Evolutionary conservation across 2,888 invertebrate species (phyloP), one percentile per base, ranked within the genome.

Genomic region (Cryptosula pallasiana): DNA sequence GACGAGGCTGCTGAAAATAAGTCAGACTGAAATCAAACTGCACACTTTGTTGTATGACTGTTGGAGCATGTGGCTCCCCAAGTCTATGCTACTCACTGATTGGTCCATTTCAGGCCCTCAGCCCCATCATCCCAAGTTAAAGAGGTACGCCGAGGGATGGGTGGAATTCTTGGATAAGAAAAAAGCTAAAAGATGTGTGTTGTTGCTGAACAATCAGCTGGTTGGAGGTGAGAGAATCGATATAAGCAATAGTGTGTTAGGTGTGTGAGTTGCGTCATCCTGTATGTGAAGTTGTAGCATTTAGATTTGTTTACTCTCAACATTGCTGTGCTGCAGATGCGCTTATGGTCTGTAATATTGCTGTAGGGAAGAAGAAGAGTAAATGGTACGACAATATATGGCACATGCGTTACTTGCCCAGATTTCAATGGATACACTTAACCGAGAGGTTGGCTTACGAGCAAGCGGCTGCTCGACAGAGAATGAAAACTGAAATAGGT

Each of bases 351-450:
- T 45, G 45, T 45, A 20, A 5, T 20, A 45, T 45, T 45, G 45
- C 45, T 45, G 20, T 45, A 2, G 90, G 91, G 0, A 90, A 92
- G 75, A 93, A 93, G 80, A 91, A 90, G 77, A 93, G 93, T 25
- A 90, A 91, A 78, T 94, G 94, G 82, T 94, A 90, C 82, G 96
- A 95, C 78, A 89, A 90, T 83, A 88, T 95, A 55, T 99, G 99
- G 99, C 95, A 92, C 81, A 91, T 98, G 76, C 98, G 97, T 84
- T 99, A 97, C 84, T 88, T 98, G 76, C 91, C 93, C 1, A 89
- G 92, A 76, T 98, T 98, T 82, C 96, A 96, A 86, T 99, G 98
- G 98, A 88, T 91, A 35, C 96, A 99, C 85, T 87, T 99, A 57
- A 93, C 92, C 82, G 98, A 98, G 86, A 88, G 95, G 77, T 87